Evolutionary conservation across 2,797 vertebrate species (phyloP).

Genomic region (Gadopsis marmoratus): DNA sequence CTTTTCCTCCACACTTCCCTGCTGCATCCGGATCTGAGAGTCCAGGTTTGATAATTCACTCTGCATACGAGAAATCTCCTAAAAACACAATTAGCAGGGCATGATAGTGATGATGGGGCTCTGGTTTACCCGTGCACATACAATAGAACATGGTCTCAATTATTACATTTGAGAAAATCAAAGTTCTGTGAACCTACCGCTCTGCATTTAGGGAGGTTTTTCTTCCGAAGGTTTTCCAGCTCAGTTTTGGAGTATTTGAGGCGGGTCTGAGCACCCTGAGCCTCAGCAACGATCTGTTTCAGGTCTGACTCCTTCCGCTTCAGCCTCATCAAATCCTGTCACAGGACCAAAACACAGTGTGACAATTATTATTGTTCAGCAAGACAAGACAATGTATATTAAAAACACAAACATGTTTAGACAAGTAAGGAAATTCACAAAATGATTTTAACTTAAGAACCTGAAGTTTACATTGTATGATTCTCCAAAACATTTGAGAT

Average conservation of each 20-base stretch:
- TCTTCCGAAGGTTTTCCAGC: conserved; percentile 88
- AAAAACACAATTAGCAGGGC: conserved; percentile 18
- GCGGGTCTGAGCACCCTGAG: conserved; percentile 89
- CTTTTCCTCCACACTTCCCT: conserved; percentile 80
- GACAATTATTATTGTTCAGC: not conserved
- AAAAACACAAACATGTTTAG: not conserved
- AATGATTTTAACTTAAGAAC: not conserved
- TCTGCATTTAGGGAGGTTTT: conserved; percentile 83
- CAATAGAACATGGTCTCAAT: not conserved
- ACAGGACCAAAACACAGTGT: conserved; percentile 22
- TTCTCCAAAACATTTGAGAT: not conserved
- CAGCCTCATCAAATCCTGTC: conserved; percentile 88
- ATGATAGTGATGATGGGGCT: not conserved
- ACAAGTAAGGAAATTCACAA: not conserved
- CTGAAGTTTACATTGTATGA: not conserved
- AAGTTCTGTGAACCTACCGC: conserved; percentile 75
- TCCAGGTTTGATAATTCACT: conserved; percentile 90
- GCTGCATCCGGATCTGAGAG: conserved; percentile 86
- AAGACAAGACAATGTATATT: not conserved
- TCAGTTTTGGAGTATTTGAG: conserved; percentile 93
- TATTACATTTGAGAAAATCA: not conserved
- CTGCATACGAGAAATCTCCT: conserved; percentile 93
- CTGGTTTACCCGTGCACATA: not conserved
- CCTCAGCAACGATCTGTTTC: conserved; percentile 87
- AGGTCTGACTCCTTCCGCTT: conserved; percentile 91